phyloP scores from a whole-genome alignment of 2,113 vertebrate genomes.

The Cryptotis parvus region DNA sequence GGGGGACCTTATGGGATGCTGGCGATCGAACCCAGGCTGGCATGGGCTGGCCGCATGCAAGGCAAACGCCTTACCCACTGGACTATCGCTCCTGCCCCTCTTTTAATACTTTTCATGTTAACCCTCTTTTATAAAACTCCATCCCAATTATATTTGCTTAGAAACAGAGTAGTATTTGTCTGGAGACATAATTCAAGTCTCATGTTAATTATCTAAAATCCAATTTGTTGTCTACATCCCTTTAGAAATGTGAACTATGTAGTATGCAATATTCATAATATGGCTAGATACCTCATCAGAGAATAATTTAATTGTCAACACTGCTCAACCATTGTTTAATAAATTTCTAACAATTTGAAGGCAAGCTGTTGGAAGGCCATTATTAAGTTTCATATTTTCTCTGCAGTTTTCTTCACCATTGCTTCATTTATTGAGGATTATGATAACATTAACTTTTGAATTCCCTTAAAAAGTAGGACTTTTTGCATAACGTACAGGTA shows the following conservation, averaged over 20 bases:
- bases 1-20: too few species aligned
- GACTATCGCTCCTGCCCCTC: too few species aligned
- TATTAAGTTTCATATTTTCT: constrained; percentile 86
- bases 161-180: constrained; percentile 77
- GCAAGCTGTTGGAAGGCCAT: constrained; percentile 77
- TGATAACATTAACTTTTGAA: constrained; percentile 79
- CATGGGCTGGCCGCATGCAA: too few species aligned
- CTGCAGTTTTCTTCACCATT: constrained; percentile 80
- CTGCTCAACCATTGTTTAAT: constrained; percentile 86
- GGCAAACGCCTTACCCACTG: too few species aligned
- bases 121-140: constrained; percentile 72
- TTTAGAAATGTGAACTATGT: constrained; percentile 82
- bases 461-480: constrained; percentile 68
- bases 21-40: too few species aligned
- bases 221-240: constrained; percentile 82
- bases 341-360: constrained; percentile 86
- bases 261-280: constrained; percentile 85
- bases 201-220: constrained; percentile 84
- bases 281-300: constrained; percentile 82
- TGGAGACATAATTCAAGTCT: constrained; percentile 81
- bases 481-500: constrained; percentile 67
- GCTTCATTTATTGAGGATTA: constrained; percentile 82
- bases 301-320: constrained; percentile 87
- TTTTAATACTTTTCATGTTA: constrained; percentile 73
- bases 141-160: constrained; percentile 79